phyloP scores from a whole-genome alignment of 2,888 invertebrate species.

The Ornithoptera priamus region DNA sequence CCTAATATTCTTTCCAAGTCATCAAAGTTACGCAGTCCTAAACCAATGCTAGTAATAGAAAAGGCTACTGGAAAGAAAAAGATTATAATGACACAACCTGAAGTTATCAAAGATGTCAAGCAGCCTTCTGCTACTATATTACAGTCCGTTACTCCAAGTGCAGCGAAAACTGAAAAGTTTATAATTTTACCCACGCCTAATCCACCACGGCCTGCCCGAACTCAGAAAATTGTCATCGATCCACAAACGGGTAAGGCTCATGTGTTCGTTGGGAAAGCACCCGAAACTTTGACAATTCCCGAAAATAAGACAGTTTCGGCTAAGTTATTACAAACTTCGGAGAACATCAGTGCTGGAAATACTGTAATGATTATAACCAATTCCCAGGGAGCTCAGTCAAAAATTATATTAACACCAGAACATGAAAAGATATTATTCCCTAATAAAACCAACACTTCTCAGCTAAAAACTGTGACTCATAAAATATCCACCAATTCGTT shows the following conservation, averaged over 20 bases:
- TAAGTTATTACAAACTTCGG: slow-evolving; percentile 60
- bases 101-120: slow-evolving; percentile 61
- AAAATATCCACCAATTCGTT: slow-evolving; percentile 52
- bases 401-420: slow-evolving; percentile 80
- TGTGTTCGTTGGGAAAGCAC: slow-evolving; percentile 60
- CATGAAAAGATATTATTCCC: slow-evolving; percentile 81
- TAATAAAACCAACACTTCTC: slow-evolving; percentile 66
- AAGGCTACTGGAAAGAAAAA: slow-evolving; percentile 73
- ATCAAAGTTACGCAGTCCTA: slow-evolving; percentile 66
- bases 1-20: slow-evolving; percentile 77
- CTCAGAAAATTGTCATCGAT: slow-evolving; percentile 73
- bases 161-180: slow-evolving; percentile 65
- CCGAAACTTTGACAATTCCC: slow-evolving; percentile 45
- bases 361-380: slow-evolving; percentile 84
- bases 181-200: slow-evolving; percentile 66
- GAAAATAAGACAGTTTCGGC: slow-evolving; percentile 67
- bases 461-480: slow-evolving; percentile 64
- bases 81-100: slow-evolving; percentile 69
- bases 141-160: slow-evolving; percentile 51
- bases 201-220: slow-evolving; percentile 59
- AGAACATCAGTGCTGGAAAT: slow-evolving; percentile 62
- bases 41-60: slow-evolving; percentile 72
- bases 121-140: slow-evolving; percentile 46
- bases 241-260: slow-evolving; percentile 74
- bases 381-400: slow-evolving; percentile 81